Conservation (phyloP, 2,113 vertebrate genomes). For the Chauna torquata region DNA sequence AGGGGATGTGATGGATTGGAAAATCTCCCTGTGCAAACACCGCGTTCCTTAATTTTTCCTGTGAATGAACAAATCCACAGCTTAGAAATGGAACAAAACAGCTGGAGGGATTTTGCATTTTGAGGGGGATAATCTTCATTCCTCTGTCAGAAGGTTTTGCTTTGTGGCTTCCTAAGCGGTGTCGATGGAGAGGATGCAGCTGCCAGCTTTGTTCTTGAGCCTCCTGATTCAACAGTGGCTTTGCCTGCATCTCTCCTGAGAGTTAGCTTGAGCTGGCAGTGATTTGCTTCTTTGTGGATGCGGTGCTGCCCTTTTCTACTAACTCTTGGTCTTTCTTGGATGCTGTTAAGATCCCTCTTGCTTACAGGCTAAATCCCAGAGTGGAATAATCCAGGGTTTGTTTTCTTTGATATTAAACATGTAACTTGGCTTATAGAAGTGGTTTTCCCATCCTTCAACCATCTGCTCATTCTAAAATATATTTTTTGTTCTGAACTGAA, state of each 20-base stretch:
- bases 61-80: neutral
- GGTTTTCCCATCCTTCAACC: neutral
- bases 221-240: neutral
- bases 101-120: neutral
- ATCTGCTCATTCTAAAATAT: neutral
- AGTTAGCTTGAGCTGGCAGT: neutral
- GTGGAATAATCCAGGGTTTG: neutral
- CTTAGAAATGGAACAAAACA: neutral
- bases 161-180: rapidly evolving
- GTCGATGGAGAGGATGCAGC: neutral
- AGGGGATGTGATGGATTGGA: rapidly evolving
- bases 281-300: neutral
- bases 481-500: neutral
- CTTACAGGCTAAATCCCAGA: neutral
- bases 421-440: neutral
- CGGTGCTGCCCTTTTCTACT: neutral
- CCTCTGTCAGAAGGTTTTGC: neutral
- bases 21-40: neutral
- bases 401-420: neutral
- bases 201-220: neutral
- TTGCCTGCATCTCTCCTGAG: rapidly evolving
- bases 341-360: neutral
- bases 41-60: neutral
- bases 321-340: neutral
- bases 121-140: neutral